Evolutionary conservation across 2,888 invertebrate genomes (phyloP), one percentile per base, ranked within the genome.

Genomic region (Boloria euphrosyne): DNA sequence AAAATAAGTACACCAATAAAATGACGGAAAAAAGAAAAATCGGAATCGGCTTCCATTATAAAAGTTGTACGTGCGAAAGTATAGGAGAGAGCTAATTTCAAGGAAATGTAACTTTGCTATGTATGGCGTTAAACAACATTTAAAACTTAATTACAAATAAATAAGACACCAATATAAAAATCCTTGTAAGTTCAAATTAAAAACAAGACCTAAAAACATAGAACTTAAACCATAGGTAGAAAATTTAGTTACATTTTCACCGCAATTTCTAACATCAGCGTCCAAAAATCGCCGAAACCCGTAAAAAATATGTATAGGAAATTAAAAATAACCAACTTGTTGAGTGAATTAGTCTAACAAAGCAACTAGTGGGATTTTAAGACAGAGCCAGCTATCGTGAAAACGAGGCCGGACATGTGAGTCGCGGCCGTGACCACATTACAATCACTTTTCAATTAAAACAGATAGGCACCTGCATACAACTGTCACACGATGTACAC

Each of bases 391-490:
- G 73, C 76, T 73, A 75, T 75, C 90, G 90, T 88, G 89, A 90
- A 90, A 91, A 90, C 90, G 89, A 87, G 89, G 87, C 89, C 90
- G 91, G 90, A 90, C 90, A 90, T 89, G 84, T 89, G 89, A 89
- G 89, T 84, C 84, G 84, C 88, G 90, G 87, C 91, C 90, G 87
- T 90, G 91, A 86, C 91, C 91, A 86, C 83, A 79, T 87, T 90
- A 89, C 91, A 90, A 90, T 90, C 91, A 91, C 91, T 91, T 91
- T 91, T 90, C 90, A 89, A 90, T 89, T 89, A 91, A 89, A 89
- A 88, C 89, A 89, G 82, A 82, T 79, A 77, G 85, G 85, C 90
- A 90, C 90, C 90, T 90, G 90, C 86, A 85, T 87, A 86, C 86
- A 87, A 87, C 84, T 84, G 84, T 85, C 83, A 84, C 85, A 78